Evolutionary conservation across 2,797 vertebrate genomes (phyloP).

Genomic region (Onychomys arenicola): DNA sequence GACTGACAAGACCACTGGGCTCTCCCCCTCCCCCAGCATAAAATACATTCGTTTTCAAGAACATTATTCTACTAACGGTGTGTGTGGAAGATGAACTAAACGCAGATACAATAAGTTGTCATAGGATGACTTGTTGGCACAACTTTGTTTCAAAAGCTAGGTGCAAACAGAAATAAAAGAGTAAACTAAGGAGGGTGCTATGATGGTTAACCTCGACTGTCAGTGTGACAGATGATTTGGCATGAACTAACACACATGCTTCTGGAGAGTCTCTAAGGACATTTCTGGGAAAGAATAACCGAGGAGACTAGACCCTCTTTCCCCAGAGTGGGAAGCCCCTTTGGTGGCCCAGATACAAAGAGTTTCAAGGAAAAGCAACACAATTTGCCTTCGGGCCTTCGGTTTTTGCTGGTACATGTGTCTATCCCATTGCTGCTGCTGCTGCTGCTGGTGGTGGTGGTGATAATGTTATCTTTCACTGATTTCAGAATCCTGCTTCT

Average conservation of each 20-base stretch:
- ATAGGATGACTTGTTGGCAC: neutral
- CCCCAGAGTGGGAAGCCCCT: neutral
- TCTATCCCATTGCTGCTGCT: neutral
- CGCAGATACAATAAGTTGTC: neutral
- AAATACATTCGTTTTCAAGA: neutral
- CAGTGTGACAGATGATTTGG: neutral
- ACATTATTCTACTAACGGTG: neutral
- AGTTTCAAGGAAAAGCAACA: neutral
- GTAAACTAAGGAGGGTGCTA: neutral
- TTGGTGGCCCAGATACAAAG: neutral
- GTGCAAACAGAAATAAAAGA: slow-evolving; percentile 1
- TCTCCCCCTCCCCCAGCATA: neutral
- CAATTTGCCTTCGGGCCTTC: neutral
- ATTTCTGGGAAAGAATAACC: neutral
- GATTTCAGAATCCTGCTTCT: neutral
- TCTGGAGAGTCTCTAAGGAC: neutral
- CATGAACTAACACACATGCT: neutral
- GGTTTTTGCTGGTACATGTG: neutral
- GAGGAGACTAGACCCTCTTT: neutral
- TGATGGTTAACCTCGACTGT: neutral
- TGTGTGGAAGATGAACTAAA: neutral
- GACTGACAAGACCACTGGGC: neutral
- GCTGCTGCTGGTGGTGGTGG: rapidly evolving
- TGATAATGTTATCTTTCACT: neutral
- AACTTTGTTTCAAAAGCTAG: neutral